Evolutionary conservation across 2,113 vertebrate species (phyloP), one percentile per base, ranked within the genome.

Genomic region (Scomber japonicus): DNA sequence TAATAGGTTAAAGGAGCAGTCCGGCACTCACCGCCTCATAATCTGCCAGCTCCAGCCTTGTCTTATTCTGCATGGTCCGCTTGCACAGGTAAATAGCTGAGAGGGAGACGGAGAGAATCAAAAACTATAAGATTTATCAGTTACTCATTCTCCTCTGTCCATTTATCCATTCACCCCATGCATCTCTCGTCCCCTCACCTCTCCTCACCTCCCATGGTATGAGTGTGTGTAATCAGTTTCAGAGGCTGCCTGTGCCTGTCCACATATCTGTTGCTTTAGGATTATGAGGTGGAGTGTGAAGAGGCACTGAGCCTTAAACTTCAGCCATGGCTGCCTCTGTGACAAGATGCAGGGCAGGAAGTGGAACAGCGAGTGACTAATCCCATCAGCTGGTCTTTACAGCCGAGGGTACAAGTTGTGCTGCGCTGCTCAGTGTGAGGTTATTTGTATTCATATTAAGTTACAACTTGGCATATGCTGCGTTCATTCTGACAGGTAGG

Each of bases 51-150:
- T 99, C 98, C 96, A 99, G 94, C 59, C 98, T 95, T 19, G 98
- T 98, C 92, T 99, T 99, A 91, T 99, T 99, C 95, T 99, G 98
- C 98, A 99, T 99, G 88, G 98, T 99, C 93, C 98, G 93, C 93
- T 99, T 99, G 95, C 98, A 99, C 92, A 99, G 97, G 91, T 99
- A 99, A 93, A 99, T 99, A 81, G 98, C 98, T 99, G 88, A 46
- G 67, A 49, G 62, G 54, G 17, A 65, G 7, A 76, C 14, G 53
- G 68, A 49, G 2, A 68, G 19, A 19, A 57, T 71, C 8, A 17
- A 70, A 60, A 44, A 68, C 53, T 49, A 27, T 27, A 35, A 48
- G 80, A 60, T 46, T 78, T 45, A 77, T 81, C 81, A 69, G 72
- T 24, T 3, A 31, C 44, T 73, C 68, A 49, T 55, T 21, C 11